Conservation (phyloP, 2,797 vertebrate genomes). For the Tamandua tetradactyla region DNA sequence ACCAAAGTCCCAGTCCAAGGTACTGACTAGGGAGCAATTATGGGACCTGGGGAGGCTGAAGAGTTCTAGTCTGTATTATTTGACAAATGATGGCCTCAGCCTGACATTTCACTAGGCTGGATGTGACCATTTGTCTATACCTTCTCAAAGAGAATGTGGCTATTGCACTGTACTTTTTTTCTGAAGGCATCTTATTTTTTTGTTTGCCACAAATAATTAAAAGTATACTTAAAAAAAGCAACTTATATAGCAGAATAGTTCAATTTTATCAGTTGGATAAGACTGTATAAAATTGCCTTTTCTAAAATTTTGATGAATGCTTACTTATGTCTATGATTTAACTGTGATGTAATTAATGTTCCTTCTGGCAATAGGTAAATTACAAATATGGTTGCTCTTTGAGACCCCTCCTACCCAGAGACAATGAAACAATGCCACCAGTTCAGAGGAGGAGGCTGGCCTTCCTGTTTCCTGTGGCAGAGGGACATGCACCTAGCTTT, state of each 20-base stretch:
- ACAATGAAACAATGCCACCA: background rate
- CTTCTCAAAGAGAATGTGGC: background rate
- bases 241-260: background rate
- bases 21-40: background rate
- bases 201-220: background rate
- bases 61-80: background rate
- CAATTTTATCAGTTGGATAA: background rate
- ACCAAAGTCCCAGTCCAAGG: background rate
- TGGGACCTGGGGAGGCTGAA: background rate
- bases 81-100: background rate
- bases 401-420: conserved; percentile 16
- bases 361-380: conserved; percentile 17
- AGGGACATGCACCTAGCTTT: background rate
- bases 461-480: conserved; percentile 15
- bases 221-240: background rate
- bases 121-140: background rate
- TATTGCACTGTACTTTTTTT: background rate
- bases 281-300: conserved; percentile 1
- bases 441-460: background rate
- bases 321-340: conserved; percentile 27
- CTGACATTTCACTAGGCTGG: background rate
- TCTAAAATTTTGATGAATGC: conserved; percentile 24
- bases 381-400: background rate
- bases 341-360: background rate
- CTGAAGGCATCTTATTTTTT: background rate